Conservation (phyloP, 2,113 vertebrate species). For the Pithys albifrons region DNA sequence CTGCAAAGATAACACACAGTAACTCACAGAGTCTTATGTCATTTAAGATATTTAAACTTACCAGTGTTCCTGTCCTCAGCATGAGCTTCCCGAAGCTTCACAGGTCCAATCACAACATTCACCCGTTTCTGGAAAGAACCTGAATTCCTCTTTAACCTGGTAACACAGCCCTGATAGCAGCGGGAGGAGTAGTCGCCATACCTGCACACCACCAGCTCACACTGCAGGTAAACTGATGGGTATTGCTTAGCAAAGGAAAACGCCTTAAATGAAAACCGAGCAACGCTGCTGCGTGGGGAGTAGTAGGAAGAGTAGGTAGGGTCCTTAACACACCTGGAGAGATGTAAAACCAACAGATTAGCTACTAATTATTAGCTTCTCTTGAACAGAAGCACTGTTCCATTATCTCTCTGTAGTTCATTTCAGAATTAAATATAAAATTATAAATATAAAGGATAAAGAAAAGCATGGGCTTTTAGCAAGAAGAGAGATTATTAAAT, state of each 20-base stretch:
- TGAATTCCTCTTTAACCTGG: conserved; percentile 62
- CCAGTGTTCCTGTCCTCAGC: neutral
- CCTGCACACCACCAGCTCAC: conserved; percentile 80
- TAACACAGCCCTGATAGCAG: conserved; percentile 78
- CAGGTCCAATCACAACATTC: conserved; percentile 44
- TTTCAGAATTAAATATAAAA: neutral
- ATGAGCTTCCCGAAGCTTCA: neutral
- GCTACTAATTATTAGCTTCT: neutral
- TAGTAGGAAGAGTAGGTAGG: conserved; percentile 55
- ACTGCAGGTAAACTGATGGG: conserved; percentile 80
- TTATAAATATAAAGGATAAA: neutral
- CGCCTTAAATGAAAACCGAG: conserved; percentile 79
- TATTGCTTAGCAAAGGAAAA: conserved; percentile 79
- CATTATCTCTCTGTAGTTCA: neutral
- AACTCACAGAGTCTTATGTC: neutral
- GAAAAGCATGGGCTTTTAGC: neutral
- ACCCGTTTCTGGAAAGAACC: conserved; percentile 24
- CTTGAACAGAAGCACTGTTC: neutral
- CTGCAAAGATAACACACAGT: neutral
- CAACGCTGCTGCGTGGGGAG: neutral
- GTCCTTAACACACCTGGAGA: conserved; percentile 80
- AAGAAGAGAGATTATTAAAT: neutral
- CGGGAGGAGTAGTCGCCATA: conserved; percentile 67
- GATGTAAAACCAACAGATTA: neutral
- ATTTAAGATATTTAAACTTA: neutral